Base-by-base conservation (phyloP, 1,140 invertebrate species). In the Octopus sinensis region DNA sequence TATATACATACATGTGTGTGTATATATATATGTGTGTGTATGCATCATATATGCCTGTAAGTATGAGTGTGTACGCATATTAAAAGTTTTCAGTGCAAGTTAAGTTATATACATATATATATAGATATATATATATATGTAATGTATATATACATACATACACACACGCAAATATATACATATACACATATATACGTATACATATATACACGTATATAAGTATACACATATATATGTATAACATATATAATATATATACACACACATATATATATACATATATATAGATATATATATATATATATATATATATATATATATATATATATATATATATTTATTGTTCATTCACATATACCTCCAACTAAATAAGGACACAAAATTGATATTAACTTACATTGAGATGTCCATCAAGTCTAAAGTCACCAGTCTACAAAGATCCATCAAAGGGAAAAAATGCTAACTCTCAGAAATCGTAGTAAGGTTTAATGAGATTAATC, bases 381-480 rank as follows among this genome's bases (percentile, higher is more conserved):
- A 71, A 71, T 71, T 71, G 13, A 71, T 71, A 71, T 71, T 12
- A 13, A 71, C 68, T 71, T 71, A 71, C 68, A 71, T 71, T 71
- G 7, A 71, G 68, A 71, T 71, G 68, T 71, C 68, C 68, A 71
- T 23, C 68, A 23, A 71, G 68, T 71, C 68, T 71, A 71, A 71
- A 71, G 68, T 71, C 68, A 71, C 68, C 68, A 71, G 68, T 71
- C 68, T 71, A 71, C 68, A 71, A 71, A 71, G 68, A 71, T 71
- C 30, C 68, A 71, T 71, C 68, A 73, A 73, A 73, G 68, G 9
- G 30, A 43, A 43, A 23, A 73, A 73, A 73, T 73, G 68, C 68
- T 73, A 73, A 73, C 68, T 73, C 17, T 73, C 68, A 73, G 68
- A 73, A 12, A 73, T 73, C 13, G 30, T 12, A 23, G 13, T 10